Base-by-base conservation (phyloP, 2,797 vertebrate genomes). In the Yasuhikotakia modesta region DNA sequence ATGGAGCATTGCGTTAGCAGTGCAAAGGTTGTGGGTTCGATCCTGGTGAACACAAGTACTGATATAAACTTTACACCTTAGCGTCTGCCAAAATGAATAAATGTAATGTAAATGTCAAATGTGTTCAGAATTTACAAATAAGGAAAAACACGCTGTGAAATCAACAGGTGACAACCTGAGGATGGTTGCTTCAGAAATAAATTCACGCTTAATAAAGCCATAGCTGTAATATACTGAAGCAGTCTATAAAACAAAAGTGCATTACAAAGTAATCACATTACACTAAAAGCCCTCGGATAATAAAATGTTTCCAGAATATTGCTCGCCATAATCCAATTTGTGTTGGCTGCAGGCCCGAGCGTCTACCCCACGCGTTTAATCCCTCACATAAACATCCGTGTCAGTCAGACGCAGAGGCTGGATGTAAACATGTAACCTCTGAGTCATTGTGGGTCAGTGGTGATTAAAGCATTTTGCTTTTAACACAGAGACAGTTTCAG, bases 251-350 rank as follows among this genome's bases (percentile, higher is more conserved):
- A 90, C 87, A 87, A 91, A 89, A 89, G 88, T 87, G 82, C 90
- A 91, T 89, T 87, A 85, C 81, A 85, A 84, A 87, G 86, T 91
- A 92, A 92, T 92, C 88, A 91, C 87, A 90, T 90, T 91, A 92
- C 84, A 86, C 87, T 89, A 88, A 82, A 85, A 88, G 87, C 87
- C 79, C 82, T 81, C 85, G 86, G 87, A 91, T 88, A 91, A 91
- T 90, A 90, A 89, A 91, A 89, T 82, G 85, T 87, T 89, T 87
- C 83, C 84, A 78, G 85, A 90, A 90, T 87, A 84, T 73, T 85
- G 87, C 86, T 78, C 85, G 81, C 85, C 78, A 46, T 91, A 90
- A 92, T 92, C 90, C 86, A 91, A 91, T 91, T 89, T 89, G 86
- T 65, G 83, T 84, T 90, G 90, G 90, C 90, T 85, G 73, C n/a